Conservation (phyloP, 2,113 vertebrate genomes). For the Rattus rattus region DNA sequence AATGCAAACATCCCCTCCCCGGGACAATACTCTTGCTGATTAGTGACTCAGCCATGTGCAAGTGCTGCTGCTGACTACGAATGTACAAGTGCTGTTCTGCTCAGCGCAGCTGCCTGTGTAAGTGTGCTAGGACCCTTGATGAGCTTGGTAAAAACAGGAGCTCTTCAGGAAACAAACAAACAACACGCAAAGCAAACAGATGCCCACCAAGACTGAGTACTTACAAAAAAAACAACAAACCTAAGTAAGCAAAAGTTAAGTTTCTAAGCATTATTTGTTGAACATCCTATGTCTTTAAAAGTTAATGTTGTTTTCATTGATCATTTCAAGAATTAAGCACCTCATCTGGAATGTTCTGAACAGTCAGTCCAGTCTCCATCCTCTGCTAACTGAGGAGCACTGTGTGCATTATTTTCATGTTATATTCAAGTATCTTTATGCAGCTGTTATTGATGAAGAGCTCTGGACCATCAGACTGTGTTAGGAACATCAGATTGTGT, state of each 20-base stretch:
- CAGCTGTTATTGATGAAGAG: neutral
- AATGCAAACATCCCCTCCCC: slow-evolving; percentile 31
- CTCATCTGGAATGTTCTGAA: neutral
- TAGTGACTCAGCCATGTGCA: slow-evolving; percentile 15
- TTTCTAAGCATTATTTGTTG: slow-evolving; percentile 7
- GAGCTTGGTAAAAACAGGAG: slow-evolving; percentile 12
- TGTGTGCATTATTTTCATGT: neutral
- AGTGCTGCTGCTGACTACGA: neutral
- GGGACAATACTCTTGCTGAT: slow-evolving; percentile 53
- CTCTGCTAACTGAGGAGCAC: neutral
- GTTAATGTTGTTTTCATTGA: neutral
- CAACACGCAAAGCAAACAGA: neutral
- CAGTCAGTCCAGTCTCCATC: neutral
- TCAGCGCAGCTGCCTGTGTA: neutral
- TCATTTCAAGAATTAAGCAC: slow-evolving; percentile 12
- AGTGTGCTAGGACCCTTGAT: slow-evolving; percentile 13
- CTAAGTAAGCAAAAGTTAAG: neutral
- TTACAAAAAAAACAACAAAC: neutral
- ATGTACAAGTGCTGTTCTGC: neutral
- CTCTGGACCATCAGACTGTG: neutral
- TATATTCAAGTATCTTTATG: neutral
- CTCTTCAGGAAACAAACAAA: neutral
- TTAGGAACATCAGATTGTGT: neutral
- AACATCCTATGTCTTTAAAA: neutral
- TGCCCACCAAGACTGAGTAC: neutral